phyloP scores from a whole-genome alignment of 1,140 invertebrate species.

The Holotrichia oblita region DNA sequence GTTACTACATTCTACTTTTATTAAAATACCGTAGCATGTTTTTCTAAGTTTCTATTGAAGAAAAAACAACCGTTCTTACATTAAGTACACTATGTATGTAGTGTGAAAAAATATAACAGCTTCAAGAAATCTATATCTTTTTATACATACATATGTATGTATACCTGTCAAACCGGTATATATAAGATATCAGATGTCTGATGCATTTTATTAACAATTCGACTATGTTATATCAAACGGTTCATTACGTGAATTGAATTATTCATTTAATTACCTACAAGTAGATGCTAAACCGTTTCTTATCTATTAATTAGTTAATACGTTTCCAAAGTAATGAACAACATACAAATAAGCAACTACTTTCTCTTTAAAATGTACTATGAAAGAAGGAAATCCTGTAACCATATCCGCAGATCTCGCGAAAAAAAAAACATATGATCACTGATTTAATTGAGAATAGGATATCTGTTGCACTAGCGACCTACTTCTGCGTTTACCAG shows the following conservation, averaged over 20 bases:
- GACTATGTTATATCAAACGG: background rate
- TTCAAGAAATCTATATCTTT: background rate
- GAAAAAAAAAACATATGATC: constrained; percentile 22
- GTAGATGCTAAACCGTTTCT: background rate
- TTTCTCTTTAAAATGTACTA: background rate
- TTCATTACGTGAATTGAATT: background rate
- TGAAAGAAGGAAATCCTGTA: background rate
- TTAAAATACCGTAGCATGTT: too few relatives aligned
- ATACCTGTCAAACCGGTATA: too few relatives aligned
- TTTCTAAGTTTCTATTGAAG: too few relatives aligned
- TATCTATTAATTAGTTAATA: background rate
- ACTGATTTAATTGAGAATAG: background rate
- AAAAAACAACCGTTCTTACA: too few relatives aligned
- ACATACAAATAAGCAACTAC: background rate
- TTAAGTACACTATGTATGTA: too few relatives aligned
- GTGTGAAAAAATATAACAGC: too few relatives aligned
- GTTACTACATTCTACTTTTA: too few relatives aligned
- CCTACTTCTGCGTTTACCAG: background rate
- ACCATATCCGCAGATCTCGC: background rate
- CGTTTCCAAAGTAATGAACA: background rate
- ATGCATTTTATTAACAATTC: background rate
- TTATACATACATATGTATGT: too few relatives aligned
- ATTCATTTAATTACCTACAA: background rate
- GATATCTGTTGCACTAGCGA: constrained; percentile 19
- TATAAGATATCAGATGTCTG: background rate